Percentiles rank a stretch among this genome's conserved stretches.
Evolutionary conservation across 1,140 invertebrate genomes (phyloP).

Genomic region (Berghia stephanieae): DNA sequence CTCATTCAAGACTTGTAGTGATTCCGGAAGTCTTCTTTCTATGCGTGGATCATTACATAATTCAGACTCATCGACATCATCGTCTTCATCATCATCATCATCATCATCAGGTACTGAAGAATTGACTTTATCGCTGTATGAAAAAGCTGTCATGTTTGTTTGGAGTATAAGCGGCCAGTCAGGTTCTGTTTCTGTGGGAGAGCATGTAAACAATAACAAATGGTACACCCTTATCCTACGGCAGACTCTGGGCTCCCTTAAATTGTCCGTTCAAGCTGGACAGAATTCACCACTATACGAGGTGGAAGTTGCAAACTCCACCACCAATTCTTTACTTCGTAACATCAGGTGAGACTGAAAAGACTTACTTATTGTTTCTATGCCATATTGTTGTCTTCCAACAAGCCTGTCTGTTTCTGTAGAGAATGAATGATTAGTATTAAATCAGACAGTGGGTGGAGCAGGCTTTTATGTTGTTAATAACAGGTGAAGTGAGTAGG

Average conservation of each 20-base stretch:
- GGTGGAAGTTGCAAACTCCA: slow-evolving; percentile 31
- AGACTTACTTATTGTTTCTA: too few species aligned
- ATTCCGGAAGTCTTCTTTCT: slow-evolving; percentile 11
- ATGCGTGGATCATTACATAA: slow-evolving; percentile 8
- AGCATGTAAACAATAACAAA: slow-evolving; percentile 24
- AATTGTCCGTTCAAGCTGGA: slow-evolving; percentile 18
- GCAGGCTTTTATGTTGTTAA: too few species aligned
- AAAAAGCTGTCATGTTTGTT: slow-evolving; percentile 26
- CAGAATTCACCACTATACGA: neutral
- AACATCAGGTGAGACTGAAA: slow-evolving; percentile 19
- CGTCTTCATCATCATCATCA: slow-evolving; percentile 12
- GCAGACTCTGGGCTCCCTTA: neutral
- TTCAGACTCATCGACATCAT: neutral
- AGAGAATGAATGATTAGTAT: too few species aligned
- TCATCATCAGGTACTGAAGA: neutral
- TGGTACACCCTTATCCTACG: slow-evolving; percentile 31
- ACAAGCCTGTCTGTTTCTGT: too few species aligned
- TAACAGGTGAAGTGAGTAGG: too few species aligned
- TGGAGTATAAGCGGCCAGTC: slow-evolving; percentile 20
- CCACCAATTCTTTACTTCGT: slow-evolving; percentile 18
- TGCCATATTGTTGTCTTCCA: too few species aligned
- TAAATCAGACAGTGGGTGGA: too few species aligned
- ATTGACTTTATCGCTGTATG: slow-evolving; percentile 64
- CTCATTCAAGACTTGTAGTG: slow-evolving; percentile 32
- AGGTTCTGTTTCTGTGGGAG: neutral